These are phyloP conservation scores for Cichladusa arquata DNA, from an alignment of 2,113 vertebrate species.

Conservation along the genomic window DNA sequence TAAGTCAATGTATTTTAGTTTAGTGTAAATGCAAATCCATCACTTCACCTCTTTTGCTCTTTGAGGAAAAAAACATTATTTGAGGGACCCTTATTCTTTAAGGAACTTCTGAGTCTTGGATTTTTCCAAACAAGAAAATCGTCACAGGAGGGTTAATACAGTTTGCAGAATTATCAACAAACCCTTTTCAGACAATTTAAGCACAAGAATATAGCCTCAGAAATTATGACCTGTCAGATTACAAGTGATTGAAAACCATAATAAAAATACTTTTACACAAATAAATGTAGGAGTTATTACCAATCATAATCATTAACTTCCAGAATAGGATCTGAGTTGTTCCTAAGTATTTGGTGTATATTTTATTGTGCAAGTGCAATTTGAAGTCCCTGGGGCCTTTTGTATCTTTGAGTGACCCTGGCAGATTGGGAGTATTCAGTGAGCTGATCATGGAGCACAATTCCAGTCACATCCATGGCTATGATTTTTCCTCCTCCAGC, in stretches of 20 bases:
- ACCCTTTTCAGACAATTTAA: not conserved
- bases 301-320: not conserved
- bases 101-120: not conserved
- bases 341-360: not conserved
- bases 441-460: accelerated
- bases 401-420: not conserved
- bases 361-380: not conserved
- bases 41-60: not conserved
- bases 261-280: not conserved
- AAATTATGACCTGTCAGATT: not conserved
- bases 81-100: not conserved
- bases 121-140: not conserved
- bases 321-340: not conserved
- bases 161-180: not conserved
- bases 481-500: not conserved
- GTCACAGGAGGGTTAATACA: not conserved
- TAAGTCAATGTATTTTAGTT: slow-evolving; percentile 9
- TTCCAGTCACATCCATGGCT: not conserved
- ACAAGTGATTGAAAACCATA: not conserved
- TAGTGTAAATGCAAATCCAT: not conserved
- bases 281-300: not conserved
- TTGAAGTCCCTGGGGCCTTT: not conserved
- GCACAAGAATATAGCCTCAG: not conserved
- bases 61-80: not conserved
- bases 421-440: not conserved